Percentiles rank a stretch among this genome's conserved stretches.
Conservation (phyloP, 2,888 invertebrate genomes). For the Plebejus melissa region DNA sequence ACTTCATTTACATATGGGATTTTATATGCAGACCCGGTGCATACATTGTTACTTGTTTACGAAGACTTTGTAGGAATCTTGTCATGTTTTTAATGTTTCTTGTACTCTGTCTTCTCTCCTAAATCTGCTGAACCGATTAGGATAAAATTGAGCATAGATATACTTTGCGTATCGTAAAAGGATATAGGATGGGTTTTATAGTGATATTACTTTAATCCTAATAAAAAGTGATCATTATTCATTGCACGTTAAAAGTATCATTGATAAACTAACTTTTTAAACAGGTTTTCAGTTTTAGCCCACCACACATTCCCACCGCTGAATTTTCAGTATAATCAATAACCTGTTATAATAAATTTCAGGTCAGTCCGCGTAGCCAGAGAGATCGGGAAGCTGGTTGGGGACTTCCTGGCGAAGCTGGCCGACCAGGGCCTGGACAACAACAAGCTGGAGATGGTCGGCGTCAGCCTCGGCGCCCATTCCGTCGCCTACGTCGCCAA, state of each 20-base stretch:
- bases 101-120: not conserved
- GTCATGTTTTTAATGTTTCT: not conserved
- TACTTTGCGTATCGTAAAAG: too few species aligned
- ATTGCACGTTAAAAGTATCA: too few species aligned
- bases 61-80: not conserved
- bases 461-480: constrained; percentile 64
- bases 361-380: constrained; percentile 61
- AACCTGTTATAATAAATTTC: constrained; percentile 35
- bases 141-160: too few species aligned
- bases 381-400: constrained; percentile 57
- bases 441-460: constrained; percentile 59
- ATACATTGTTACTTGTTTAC: constrained; percentile 5
- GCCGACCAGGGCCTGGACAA: constrained; percentile 51
- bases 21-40: not conserved
- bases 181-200: too few species aligned
- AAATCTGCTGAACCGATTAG: not conserved
- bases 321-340: not conserved
- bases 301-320: too few species aligned
- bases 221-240: too few species aligned
- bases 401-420: constrained; percentile 58
- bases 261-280: too few species aligned
- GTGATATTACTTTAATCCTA: too few species aligned
- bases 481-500: constrained; percentile 56
- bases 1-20: constrained; percentile 1
- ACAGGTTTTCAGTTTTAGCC: too few species aligned